Conservation (phyloP, 2,888 invertebrate genomes). For the Anticlea derivata region DNA sequence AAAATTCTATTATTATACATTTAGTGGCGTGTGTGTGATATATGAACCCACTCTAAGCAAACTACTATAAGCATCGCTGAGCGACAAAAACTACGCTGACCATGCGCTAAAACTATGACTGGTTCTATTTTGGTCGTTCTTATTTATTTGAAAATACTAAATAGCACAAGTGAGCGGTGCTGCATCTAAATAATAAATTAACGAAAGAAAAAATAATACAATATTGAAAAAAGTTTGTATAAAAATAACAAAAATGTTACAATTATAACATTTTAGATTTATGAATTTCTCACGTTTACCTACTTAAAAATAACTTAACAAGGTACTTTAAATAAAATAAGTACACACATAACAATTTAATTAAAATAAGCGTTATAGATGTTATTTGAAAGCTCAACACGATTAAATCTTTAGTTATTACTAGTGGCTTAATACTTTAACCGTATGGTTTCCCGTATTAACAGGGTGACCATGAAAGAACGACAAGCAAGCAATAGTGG, state of each 20-base stretch:
- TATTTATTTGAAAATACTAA: not conserved
- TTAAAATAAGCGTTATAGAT: slow-evolving; percentile 9
- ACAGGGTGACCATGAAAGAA: too few relatives aligned
- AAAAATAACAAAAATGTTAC: not conserved
- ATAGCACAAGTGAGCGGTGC: too few relatives aligned
- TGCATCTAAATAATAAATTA: too few relatives aligned
- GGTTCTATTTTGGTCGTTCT: not conserved
- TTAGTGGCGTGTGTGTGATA: too few relatives aligned
- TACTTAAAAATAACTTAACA: slow-evolving; percentile 13
- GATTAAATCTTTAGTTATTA: too few relatives aligned
- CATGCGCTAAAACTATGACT: not conserved
- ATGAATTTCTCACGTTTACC: slow-evolving; percentile 3
- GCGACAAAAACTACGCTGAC: not conserved
- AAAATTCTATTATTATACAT: too few relatives aligned
- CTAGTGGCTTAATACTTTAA: too few relatives aligned
- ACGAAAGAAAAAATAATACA: not conserved
- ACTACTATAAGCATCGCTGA: too few relatives aligned
- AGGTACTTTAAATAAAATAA: slow-evolving; percentile 15
- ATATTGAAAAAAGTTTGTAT: not conserved
- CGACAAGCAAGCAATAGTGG: too few relatives aligned
- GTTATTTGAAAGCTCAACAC: slow-evolving; percentile 10
- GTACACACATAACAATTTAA: slow-evolving; percentile 22
- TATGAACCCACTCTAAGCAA: too few relatives aligned
- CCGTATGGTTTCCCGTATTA: too few relatives aligned
- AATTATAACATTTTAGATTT: not conserved